Conservation (phyloP, 2,888 invertebrate genomes). For the Cryptocheilus praepositus region DNA sequence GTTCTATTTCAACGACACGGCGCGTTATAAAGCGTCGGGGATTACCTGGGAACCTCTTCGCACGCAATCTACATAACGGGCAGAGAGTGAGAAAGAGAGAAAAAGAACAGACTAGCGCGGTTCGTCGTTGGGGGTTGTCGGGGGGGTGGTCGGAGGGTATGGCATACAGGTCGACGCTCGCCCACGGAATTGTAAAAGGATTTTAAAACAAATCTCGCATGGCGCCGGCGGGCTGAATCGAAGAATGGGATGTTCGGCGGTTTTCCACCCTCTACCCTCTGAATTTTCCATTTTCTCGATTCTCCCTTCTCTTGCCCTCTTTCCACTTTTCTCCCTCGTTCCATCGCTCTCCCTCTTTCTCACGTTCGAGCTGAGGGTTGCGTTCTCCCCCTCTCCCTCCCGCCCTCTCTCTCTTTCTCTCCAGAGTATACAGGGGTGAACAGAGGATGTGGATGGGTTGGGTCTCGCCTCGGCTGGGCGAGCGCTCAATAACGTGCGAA, state of each 20-base stretch:
- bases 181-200: slow-evolving; percentile 72
- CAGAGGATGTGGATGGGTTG: slow-evolving; percentile 76
- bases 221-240: slow-evolving; percentile 67
- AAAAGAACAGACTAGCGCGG: background rate
- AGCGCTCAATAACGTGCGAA: slow-evolving; percentile 81
- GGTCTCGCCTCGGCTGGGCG: slow-evolving; percentile 79
- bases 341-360: slow-evolving; percentile 26
- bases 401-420: slow-evolving; percentile 26
- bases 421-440: slow-evolving; percentile 61
- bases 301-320: slow-evolving; percentile 42
- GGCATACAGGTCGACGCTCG: slow-evolving; percentile 36
- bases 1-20: slow-evolving; percentile 12
- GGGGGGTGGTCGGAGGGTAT: slow-evolving; percentile 35
- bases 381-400: slow-evolving; percentile 18
- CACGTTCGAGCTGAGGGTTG: slow-evolving; percentile 10
- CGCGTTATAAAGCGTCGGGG: slow-evolving; percentile 50
- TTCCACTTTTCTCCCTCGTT: slow-evolving; percentile 25
- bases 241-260: slow-evolving; percentile 70
- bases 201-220: slow-evolving; percentile 74
- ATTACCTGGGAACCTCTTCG: slow-evolving; percentile 62
- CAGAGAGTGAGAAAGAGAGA: slow-evolving; percentile 15
- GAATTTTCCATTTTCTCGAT: slow-evolving; percentile 71
- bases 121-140: slow-evolving; percentile 11
- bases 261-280: slow-evolving; percentile 57
- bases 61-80: slow-evolving; percentile 65